Conservation (phyloP, 2,113 vertebrate genomes). For the Sinosuthora webbiana region DNA sequence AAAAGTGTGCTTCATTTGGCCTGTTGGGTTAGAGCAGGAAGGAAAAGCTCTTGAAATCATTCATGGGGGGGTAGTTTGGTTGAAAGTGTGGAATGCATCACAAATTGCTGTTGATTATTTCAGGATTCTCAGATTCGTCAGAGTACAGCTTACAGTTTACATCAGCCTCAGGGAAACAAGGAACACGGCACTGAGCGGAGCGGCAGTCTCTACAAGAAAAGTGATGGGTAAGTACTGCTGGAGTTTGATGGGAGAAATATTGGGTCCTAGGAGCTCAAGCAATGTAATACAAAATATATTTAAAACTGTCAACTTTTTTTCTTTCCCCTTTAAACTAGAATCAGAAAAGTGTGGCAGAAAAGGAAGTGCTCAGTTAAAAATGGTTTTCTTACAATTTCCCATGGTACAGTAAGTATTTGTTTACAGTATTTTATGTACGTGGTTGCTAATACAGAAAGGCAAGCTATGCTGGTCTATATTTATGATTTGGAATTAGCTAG, state of each 20-base stretch:
- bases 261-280: not conserved
- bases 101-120: not conserved
- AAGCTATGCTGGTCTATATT: slow-evolving; percentile 46
- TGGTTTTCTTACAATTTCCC: slow-evolving; percentile 92
- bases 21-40: not conserved
- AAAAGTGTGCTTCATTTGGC: not conserved
- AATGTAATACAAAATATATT: not conserved
- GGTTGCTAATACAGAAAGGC: slow-evolving; percentile 50
- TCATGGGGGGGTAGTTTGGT: not conserved
- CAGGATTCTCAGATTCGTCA: slow-evolving; percentile 94
- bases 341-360: slow-evolving; percentile 98
- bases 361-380: slow-evolving; percentile 92
- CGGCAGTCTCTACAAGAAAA: slow-evolving; percentile 94
- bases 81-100: not conserved
- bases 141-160: slow-evolving; percentile 92
- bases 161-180: slow-evolving; percentile 98
- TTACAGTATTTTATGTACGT: slow-evolving; percentile 54
- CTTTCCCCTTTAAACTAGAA: slow-evolving; percentile 66
- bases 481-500: slow-evolving; percentile 20
- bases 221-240: slow-evolving; percentile 84
- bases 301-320: not conserved
- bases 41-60: not conserved
- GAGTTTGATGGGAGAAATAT: not conserved
- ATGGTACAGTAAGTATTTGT: slow-evolving; percentile 89
- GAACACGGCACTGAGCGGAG: slow-evolving; percentile 93